Base-by-base conservation (phyloP, 2,888 invertebrate species). In the Himalopsyche kuldschensis region DNA sequence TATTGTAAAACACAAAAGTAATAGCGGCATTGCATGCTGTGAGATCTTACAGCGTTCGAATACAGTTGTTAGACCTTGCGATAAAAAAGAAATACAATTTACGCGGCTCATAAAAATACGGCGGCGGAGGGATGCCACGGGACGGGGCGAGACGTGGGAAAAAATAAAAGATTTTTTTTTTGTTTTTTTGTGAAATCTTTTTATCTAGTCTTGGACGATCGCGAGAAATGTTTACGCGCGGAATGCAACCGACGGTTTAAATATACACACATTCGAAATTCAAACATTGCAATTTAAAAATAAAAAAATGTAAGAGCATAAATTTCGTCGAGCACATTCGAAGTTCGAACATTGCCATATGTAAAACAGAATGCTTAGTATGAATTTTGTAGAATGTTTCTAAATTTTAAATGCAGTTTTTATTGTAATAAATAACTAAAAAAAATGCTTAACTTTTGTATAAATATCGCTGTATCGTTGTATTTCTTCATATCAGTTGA, bases 151-250 rank as follows among this genome's bases (percentile, higher is more conserved):
- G 31, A 27, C 78, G 78, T 78, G 78, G 47, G 78, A 78, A 78
- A 32, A 77, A 47, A 47, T 27, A 6, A 32, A 76, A 47, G 46
- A 10, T 6, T 46, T 27, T 46, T 30, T 69, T 69, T 27, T 63
- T 24, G 1, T 69, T 27, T 69, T 69, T 30, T 48, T 75, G 75
- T 79, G 47, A 46, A 63, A 47, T 75, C 75, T 82, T 75, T 75
- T 75, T 82, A 82, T 82, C 79, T 82, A 79, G 27, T 82, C 82
- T 78, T 75, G 82, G 79, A 76, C 32, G 79, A 82, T 82, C 82
- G 30, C 75, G 30, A 32, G 32, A 27, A 15, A 30, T 41, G 27
- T 46, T 17, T 78, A 69, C 27, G 69, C 69, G 11, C 30, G 27
- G 27, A 41, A 27, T 69, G 69, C 69, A 15, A 24, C 15, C 69